Evolutionary conservation across 2,888 invertebrate species (phyloP).

Genomic region (Gastracanthus pulcherrimus): DNA sequence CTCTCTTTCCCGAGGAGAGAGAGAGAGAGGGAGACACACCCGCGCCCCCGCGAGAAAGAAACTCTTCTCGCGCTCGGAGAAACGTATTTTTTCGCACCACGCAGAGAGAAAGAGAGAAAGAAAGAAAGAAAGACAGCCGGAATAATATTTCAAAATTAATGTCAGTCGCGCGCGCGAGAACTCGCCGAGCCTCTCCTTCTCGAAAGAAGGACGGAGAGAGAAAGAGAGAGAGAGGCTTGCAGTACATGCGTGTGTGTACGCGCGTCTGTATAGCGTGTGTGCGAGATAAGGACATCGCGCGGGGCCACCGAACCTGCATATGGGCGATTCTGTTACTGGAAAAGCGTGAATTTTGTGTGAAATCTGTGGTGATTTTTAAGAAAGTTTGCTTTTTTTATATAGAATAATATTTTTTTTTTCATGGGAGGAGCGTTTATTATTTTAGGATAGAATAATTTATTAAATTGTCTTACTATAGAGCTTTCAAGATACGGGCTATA

Average conservation of each 20-base stretch:
- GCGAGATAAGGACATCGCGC: slow-evolving; percentile 10
- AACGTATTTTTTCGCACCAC: slow-evolving; percentile 43
- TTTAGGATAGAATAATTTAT: no score
- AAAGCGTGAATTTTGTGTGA: no score
- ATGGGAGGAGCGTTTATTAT: no score
- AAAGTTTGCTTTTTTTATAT: no score
- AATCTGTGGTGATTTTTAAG: no score
- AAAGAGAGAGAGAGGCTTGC: neutral
- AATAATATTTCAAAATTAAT: slow-evolving; percentile 76
- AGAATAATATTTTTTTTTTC: no score
- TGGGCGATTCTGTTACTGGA: no score
- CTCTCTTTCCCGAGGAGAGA: no score
- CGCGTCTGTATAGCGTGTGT: neutral
- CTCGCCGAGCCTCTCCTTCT: neutral
- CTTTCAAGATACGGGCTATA: no score
- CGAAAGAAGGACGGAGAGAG: neutral
- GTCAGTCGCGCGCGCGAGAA: slow-evolving; percentile 60
- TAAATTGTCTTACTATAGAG: no score
- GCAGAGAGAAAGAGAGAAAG: no score
- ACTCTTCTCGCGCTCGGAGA: slow-evolving; percentile 8
- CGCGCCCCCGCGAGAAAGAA: slow-evolving; percentile 58
- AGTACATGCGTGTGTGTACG: neutral
- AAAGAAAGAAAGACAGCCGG: slow-evolving; percentile 59
- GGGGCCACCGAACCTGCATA: neutral
- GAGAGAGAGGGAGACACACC: slow-evolving; percentile 59